Base-by-base conservation (phyloP, 2,113 vertebrate genomes). In the Gymnarchus niloticus region DNA sequence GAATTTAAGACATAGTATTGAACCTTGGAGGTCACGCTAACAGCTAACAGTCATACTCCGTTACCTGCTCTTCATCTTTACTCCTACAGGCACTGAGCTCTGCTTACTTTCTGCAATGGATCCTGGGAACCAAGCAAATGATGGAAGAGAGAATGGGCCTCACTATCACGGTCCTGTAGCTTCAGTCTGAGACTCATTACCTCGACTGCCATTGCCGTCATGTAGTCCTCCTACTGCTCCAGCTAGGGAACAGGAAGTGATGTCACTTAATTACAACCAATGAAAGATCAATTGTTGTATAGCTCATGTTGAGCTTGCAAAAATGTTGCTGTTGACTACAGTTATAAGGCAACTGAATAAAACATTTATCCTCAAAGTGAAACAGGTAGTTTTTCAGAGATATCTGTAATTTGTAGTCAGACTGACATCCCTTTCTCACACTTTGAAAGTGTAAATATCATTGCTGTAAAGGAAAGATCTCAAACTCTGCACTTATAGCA, bases 41-140 rank as follows among this genome's bases (percentile, higher is more conserved):
- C 7, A 59, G 7, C 28, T 41, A 69, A 69, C 19, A 33, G 61
- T 69, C 61, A 17, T 69, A 5, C 61, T 69, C 61, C 33, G 33
- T 51, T 41, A 89, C 91, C 89, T 87, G 83, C 10, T 87, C 86
- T 23, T 87, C 81, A 23, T 89, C 54, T 54, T 91, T 88, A 73
- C 56, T 84, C 77, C 80, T 86, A 49, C 56, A 85, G 12, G 84
- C 86, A 19, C 83, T 83, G 4, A 91, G 87, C 81, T 91, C 90
- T 10, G 52, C 28, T 57, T 48, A 84, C 83, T 10, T 77, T 76
- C 85, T 90, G 88, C 87, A 90, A 48, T 85, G 89, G 86, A 86
- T 90, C 86, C 85, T 90, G 87, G 85, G 87, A 89, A 49, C 9
- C 56, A 1, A 86, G 23, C 23, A 92, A 86, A 83, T 90, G 86